Evolutionary conservation across 2,888 invertebrate species (phyloP), one percentile per base, ranked within the genome.

Genomic region (Agonopterix arenella): DNA sequence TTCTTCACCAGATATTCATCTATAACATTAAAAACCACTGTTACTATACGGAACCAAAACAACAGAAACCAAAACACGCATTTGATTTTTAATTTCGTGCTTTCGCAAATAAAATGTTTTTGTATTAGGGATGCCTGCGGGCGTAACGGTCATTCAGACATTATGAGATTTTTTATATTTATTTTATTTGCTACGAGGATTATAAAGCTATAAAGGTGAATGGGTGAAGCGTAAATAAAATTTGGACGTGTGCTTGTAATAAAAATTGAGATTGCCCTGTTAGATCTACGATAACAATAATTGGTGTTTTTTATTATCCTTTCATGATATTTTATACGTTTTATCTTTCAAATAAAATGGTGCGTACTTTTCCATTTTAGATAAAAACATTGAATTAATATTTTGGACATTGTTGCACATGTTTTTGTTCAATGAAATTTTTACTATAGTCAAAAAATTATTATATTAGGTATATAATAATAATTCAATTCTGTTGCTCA

Each of bases 141-240:
- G 56, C 56, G 43, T 45, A 56, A 54, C 56, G 56, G 56, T 50
- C 53, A 50, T 48, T 11, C 45, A 40, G 16, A 50, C 45, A 44
- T 64, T 65, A 65, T 68, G 62, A 64, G 49, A 62, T 60, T 66
- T 62, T 73, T 68, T 70, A 61, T 66, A 66, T 73, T 70, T 73
- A 69, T 75, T 73, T 71, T 72, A 72, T 76, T 76, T 69, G 67
- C 65, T 56, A 51, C 50, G 56, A 64, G 76, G 76, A 72, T 79
- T 77, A 77, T 66, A 68, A 66, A 56, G 68, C 65, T 66, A 73
- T 79, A 70, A 77, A 80, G 76, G 77, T 76, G 71, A 65, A 68
- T 61, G 68, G 65, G 61, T 66, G 11, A 4, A n/a, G 45, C 36
- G 44, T 45, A 45, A 45, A 66, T 45, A 51, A 45, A 48, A 44